Conservation (phyloP, 2,113 vertebrate genomes). For the Grantiella picta region DNA sequence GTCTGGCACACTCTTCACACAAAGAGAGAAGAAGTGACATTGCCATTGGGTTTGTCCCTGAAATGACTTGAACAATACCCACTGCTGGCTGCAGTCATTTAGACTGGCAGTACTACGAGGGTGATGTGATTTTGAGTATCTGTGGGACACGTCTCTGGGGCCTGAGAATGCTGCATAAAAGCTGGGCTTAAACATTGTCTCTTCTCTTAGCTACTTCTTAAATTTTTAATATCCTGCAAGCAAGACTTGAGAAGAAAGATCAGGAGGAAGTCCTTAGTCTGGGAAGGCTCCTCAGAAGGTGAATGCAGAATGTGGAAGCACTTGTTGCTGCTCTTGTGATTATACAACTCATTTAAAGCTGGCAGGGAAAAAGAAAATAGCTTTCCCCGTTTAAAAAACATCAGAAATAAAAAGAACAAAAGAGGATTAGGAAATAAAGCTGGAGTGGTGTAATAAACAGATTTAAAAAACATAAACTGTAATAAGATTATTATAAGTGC, state of each 20-base stretch:
- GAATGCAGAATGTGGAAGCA: neutral
- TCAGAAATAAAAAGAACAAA: neutral
- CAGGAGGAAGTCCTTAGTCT: neutral
- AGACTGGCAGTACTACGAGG: neutral
- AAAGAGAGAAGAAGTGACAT: neutral
- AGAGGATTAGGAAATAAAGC: neutral
- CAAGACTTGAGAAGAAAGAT: neutral
- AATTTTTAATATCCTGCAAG: neutral
- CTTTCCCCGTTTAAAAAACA: neutral
- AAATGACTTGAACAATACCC: neutral
- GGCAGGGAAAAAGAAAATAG: neutral
- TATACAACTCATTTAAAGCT: neutral
- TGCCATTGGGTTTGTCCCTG: neutral
- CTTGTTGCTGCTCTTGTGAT: neutral
- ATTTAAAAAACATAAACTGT: neutral
- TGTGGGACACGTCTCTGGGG: neutral
- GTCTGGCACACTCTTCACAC: neutral
- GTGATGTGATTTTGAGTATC: neutral
- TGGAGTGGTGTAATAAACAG: neutral
- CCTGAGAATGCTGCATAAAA: neutral
- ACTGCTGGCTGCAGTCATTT: neutral
- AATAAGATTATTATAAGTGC: neutral
- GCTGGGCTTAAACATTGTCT: neutral
- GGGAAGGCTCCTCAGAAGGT: neutral
- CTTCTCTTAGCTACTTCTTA: neutral